Conservation (phyloP, 2,888 invertebrate genomes). For the Acleris literana region DNA sequence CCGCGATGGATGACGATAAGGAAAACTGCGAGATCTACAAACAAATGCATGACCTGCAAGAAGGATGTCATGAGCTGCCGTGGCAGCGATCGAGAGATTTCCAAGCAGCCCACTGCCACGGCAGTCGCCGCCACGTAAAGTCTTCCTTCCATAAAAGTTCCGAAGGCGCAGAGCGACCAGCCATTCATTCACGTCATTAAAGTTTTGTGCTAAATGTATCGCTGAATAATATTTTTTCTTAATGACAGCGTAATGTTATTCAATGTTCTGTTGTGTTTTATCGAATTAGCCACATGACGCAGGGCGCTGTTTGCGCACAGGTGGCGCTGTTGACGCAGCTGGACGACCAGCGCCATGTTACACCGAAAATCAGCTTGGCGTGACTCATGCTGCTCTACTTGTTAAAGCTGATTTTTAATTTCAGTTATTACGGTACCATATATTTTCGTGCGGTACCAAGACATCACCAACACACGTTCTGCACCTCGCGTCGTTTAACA, state of each 20-base stretch:
- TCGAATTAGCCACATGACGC: conserved; percentile 74
- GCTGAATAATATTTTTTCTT: conserved; percentile 52
- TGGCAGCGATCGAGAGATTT: no score
- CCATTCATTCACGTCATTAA: conserved; percentile 43
- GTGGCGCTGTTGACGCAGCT: conserved; percentile 66
- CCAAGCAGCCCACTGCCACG: no score
- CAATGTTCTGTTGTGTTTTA: conserved; percentile 50
- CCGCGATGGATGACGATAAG: no score
- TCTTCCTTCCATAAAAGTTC: no score
- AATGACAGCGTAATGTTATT: conserved; percentile 57
- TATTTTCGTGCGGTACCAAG: neutral
- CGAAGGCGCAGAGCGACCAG: no score
- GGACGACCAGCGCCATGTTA: conserved; percentile 42
- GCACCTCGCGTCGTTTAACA: neutral
- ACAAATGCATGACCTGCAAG: no score
- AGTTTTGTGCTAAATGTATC: conserved; percentile 42
- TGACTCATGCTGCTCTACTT: conserved; percentile 54
- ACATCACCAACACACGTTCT: no score
- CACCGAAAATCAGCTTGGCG: conserved; percentile 35
- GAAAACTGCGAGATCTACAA: no score
- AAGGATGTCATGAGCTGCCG: no score
- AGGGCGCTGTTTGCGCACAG: conserved; percentile 58
- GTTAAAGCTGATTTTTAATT: neutral
- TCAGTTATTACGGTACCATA: neutral
- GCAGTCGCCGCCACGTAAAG: no score